Evolutionary conservation across 2,888 invertebrate genomes (phyloP).

Genomic region (Calliopum simillimum): DNA sequence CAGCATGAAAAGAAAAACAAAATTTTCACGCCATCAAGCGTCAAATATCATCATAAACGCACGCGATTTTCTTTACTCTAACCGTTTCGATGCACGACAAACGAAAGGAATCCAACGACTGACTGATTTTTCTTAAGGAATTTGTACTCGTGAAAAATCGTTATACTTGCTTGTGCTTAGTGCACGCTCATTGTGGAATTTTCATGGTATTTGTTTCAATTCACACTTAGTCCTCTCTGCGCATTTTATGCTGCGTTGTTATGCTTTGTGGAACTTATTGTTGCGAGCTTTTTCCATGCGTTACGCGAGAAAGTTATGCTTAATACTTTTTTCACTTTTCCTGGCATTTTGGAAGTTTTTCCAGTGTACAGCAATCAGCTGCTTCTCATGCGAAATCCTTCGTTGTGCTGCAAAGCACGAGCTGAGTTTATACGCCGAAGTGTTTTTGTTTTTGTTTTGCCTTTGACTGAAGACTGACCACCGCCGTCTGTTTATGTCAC

Average conservation of each 20-base stretch:
- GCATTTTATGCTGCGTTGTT: neutral
- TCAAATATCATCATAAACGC: constrained; percentile 17
- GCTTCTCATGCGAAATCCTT: no score
- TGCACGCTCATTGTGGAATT: neutral
- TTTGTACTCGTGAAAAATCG: constrained; percentile 14
- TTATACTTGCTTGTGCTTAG: neutral
- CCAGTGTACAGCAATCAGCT: no score
- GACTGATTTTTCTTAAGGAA: constrained; percentile 37
- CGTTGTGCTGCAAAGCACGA: constrained; percentile 12
- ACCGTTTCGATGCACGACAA: constrained; percentile 53
- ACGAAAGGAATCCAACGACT: constrained; percentile 64
- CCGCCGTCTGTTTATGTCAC: constrained; percentile 42
- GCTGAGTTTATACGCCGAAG: constrained; percentile 14
- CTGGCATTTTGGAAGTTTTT: no score
- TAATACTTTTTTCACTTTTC: no score
- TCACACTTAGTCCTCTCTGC: neutral
- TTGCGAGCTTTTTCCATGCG: no score
- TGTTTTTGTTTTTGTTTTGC: constrained; percentile 26
- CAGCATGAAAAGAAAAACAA: neutral
- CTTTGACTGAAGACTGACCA: constrained; percentile 12
- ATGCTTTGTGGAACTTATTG: no score
- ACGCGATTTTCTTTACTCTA: constrained; percentile 37
- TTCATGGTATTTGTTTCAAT: neutral
- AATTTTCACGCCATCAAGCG: constrained; percentile 6
- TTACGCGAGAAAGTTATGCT: no score